Conservation (phyloP, 2,797 vertebrate genomes). For the Sorex maritimensis region DNA sequence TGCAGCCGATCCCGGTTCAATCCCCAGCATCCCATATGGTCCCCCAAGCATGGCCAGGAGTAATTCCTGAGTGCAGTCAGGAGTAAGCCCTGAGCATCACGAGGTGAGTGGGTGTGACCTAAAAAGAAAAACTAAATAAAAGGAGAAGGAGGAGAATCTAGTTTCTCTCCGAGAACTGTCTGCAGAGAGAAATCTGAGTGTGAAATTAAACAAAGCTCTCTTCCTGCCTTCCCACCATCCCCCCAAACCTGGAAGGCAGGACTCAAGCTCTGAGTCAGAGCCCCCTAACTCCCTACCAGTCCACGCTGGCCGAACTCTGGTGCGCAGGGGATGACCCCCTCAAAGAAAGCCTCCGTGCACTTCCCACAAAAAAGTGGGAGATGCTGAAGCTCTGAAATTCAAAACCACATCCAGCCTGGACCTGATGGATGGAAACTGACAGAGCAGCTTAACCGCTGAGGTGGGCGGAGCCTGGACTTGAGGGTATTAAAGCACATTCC, state of each 20-base stretch:
- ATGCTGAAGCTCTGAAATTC: background rate
- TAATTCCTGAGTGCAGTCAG: too few species aligned
- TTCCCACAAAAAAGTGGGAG: background rate
- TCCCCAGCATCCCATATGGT: too few species aligned
- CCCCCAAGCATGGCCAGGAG: too few species aligned
- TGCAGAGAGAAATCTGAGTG: constrained; percentile 37
- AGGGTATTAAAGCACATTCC: too few species aligned
- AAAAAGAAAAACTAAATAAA: too few species aligned
- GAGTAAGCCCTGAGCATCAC: too few species aligned
- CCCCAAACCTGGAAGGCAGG: background rate
- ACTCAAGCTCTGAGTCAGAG: background rate
- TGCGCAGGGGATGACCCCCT: background rate
- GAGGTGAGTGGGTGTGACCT: too few species aligned
- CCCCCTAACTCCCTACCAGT: background rate
- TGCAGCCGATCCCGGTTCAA: too few species aligned
- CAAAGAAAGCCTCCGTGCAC: background rate
- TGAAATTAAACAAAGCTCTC: background rate
- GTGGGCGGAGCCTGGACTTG: too few species aligned
- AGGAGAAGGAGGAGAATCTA: too few species aligned
- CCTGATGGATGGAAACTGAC: background rate
- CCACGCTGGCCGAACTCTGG: background rate
- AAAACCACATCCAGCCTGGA: background rate
- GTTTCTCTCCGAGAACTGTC: background rate
- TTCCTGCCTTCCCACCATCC: background rate
- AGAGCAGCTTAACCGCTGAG: background rate